phyloP scores from a whole-genome alignment of 2,113 vertebrate genomes.

The Gymnobelideus leadbeateri region DNA sequence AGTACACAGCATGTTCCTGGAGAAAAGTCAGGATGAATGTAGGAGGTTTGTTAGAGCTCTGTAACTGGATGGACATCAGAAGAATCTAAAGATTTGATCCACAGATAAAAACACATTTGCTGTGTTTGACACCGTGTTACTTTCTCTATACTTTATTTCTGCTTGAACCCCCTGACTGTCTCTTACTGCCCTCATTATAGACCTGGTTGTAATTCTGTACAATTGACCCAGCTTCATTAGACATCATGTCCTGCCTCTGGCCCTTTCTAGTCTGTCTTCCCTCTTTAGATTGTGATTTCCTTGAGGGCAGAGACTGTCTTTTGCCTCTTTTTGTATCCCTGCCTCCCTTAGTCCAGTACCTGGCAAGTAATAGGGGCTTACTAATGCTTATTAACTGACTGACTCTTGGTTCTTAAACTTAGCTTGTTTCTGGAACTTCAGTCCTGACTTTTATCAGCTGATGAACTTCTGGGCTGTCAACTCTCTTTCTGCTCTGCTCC shows the following conservation, averaged over 20 bases:
- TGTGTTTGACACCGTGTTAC: neutral
- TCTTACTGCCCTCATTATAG: neutral
- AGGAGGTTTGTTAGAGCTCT: neutral
- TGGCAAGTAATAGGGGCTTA: neutral
- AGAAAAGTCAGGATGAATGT: neutral
- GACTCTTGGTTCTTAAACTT: neutral
- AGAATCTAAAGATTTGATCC: neutral
- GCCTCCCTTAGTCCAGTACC: neutral
- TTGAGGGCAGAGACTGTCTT: neutral
- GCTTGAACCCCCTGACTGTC: neutral
- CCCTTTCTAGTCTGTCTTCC: neutral
- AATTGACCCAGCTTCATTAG: neutral
- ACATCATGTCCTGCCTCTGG: neutral
- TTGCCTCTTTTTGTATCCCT: neutral
- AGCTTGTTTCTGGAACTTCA: neutral
- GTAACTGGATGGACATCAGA: neutral
- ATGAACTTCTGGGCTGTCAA: neutral
- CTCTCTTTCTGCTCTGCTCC: neutral
- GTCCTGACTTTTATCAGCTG: neutral
- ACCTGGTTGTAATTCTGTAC: neutral
- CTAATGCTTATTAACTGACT: neutral
- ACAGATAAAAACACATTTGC: neutral
- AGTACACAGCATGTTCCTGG: neutral
- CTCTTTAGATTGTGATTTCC: neutral
- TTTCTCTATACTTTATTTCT: neutral